phyloP scores from a whole-genome alignment of 2,888 invertebrate genomes.

The Napeogenes inachia region DNA sequence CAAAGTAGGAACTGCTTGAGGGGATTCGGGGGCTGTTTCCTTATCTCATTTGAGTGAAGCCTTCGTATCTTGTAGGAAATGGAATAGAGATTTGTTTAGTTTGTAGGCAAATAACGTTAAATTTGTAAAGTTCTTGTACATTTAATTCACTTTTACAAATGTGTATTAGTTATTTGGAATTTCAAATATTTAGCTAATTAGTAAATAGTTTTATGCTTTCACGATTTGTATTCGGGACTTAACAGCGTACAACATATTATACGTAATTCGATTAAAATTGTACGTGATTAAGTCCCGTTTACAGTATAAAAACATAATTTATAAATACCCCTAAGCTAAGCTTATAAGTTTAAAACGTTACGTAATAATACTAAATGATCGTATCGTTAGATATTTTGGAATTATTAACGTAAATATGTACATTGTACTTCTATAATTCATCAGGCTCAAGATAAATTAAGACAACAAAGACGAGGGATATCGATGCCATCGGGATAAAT shows the following conservation, averaged over 20 bases:
- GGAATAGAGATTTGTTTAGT: slow-evolving; percentile 16
- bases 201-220: no score
- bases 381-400: no score
- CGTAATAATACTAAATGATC: no score
- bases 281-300: no score
- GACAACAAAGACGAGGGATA: slow-evolving; percentile 13
- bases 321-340: no score
- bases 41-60: slow-evolving; percentile 27
- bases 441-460: slow-evolving; percentile 2
- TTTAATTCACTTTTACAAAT: neutral
- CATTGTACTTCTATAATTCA: neutral
- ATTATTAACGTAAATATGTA: neutral
- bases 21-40: slow-evolving; percentile 21
- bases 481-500: slow-evolving; percentile 40
- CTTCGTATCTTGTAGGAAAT: slow-evolving; percentile 20
- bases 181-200: no score
- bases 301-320: no score
- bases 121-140: neutral
- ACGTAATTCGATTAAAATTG: no score
- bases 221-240: no score
- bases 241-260: no score
- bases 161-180: no score
- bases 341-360: no score
- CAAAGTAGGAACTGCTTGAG: slow-evolving; percentile 20
- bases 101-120: slow-evolving; percentile 11